phyloP scores from a whole-genome alignment of 1,140 invertebrate genomes.

The Drosophila nasuta region DNA sequence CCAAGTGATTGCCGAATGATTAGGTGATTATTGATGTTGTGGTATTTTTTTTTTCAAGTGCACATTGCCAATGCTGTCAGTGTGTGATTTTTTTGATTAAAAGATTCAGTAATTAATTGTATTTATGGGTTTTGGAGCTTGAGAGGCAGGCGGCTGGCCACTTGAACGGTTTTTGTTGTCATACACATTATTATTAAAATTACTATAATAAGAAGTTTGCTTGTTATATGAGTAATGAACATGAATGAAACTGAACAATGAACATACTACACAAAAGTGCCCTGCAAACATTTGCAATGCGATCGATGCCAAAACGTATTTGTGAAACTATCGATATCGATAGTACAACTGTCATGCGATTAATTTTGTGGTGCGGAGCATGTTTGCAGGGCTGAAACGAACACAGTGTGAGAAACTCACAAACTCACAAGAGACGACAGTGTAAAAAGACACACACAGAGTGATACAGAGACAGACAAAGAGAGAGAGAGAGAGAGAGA shows the following conservation, averaged over 20 bases:
- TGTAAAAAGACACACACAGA: not conserved
- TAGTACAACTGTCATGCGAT: too few relatives aligned
- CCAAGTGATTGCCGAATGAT: slow-evolving; percentile 15
- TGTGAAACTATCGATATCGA: not conserved
- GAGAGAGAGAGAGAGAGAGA: not conserved
- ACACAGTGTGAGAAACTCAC: not conserved
- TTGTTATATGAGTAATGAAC: not conserved
- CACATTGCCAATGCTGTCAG: slow-evolving; percentile 42
- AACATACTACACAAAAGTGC: slow-evolving; percentile 5
- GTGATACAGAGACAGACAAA: not conserved
- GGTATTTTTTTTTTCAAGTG: slow-evolving; percentile 15
- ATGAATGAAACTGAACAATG: slow-evolving; percentile 17
- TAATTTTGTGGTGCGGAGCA: not conserved
- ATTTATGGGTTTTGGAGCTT: slow-evolving; percentile 24
- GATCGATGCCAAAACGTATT: not conserved
- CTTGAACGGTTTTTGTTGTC: slow-evolving; percentile 43
- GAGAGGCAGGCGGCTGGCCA: slow-evolving; percentile 57
- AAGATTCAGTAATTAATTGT: not conserved
- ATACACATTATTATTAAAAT: too few relatives aligned
- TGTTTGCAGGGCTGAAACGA: slow-evolving; percentile 13
- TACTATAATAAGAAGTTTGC: too few relatives aligned
- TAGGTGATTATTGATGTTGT: too few relatives aligned
- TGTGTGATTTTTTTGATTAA: not conserved
- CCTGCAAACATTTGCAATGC: slow-evolving; percentile 10
- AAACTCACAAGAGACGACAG: slow-evolving; percentile 7